Percentiles rank a stretch among this genome's conserved stretches.
Conservation (phyloP, 2,888 invertebrate genomes). For the Drosophila aldrichi region DNA sequence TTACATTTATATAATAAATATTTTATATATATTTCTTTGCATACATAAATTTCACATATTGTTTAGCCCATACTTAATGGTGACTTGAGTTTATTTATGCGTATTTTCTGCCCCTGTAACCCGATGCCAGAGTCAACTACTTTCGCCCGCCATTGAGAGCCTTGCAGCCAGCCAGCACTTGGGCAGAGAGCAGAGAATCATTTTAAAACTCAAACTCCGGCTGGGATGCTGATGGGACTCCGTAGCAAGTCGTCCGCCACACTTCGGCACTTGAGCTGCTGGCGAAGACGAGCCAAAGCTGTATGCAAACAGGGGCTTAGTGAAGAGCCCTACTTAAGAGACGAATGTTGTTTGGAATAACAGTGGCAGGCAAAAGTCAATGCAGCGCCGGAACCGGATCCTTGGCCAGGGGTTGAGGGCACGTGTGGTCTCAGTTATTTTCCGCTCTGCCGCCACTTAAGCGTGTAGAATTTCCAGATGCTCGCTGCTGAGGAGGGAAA, state of each 20-base stretch:
- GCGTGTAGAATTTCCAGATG: constrained; percentile 71
- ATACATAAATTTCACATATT: neutral
- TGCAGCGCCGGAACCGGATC: constrained; percentile 61
- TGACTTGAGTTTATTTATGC: neutral
- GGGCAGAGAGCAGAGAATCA: constrained; percentile 2
- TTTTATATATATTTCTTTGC: too few species aligned
- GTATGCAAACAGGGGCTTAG: constrained; percentile 69
- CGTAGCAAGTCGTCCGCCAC: constrained; percentile 36
- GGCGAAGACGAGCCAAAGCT: constrained; percentile 39
- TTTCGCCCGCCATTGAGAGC: constrained; percentile 1
- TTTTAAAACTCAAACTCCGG: neutral
- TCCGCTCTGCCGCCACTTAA: constrained; percentile 58
- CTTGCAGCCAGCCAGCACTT: constrained; percentile 3
- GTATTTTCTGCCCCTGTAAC: constrained; percentile 1
- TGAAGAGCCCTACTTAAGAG: constrained; percentile 66
- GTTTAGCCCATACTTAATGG: neutral
- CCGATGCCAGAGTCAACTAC: constrained; percentile 12
- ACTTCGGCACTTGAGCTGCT: constrained; percentile 33
- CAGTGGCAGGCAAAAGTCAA: constrained; percentile 71
- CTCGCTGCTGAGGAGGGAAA: constrained; percentile 10
- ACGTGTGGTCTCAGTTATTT: constrained; percentile 55
- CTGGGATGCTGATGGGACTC: neutral
- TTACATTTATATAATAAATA: too few species aligned
- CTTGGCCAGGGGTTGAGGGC: constrained; percentile 42
- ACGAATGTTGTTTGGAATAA: constrained; percentile 45